These are phyloP conservation scores for Drosophila eugracilis DNA, from an alignment of 1,140 invertebrate species.

Conservation along the genomic window DNA sequence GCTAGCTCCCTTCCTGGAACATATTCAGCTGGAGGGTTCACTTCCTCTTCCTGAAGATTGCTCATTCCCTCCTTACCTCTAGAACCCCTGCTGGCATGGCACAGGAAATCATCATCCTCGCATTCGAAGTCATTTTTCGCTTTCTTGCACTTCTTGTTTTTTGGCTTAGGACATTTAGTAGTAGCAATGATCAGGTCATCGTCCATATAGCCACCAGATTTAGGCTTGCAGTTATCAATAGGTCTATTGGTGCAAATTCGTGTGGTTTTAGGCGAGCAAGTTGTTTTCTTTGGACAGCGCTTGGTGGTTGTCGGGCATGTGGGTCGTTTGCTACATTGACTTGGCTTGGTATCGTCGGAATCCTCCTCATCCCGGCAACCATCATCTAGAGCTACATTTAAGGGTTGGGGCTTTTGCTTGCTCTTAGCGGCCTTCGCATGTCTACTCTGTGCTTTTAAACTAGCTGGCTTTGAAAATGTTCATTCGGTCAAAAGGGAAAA, in stretches of 20 bases:
- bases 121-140: constrained; percentile 35
- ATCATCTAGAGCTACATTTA: constrained; percentile 4
- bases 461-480: constrained; percentile 49
- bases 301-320: constrained; percentile 17
- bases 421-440: constrained; percentile 3
- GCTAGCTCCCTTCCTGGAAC: constrained; percentile 8
- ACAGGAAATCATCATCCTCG: constrained; percentile 45
- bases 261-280: neutral
- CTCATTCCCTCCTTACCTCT: neutral
- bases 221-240: constrained; percentile 4
- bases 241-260: neutral
- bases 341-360: constrained; percentile 23
- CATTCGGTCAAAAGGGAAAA: constrained; percentile 6
- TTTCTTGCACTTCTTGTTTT: constrained; percentile 10
- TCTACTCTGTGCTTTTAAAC: constrained; percentile 28
- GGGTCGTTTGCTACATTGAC: constrained; percentile 10
- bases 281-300: constrained; percentile 9
- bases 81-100: constrained; percentile 28
- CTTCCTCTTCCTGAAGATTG: constrained; percentile 1
- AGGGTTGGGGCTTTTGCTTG: constrained; percentile 16
- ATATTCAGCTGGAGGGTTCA: neutral
- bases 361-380: constrained; percentile 49
- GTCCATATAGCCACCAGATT: constrained; percentile 13
- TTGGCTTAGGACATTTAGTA: neutral
- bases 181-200: constrained; percentile 7